phyloP scores from a whole-genome alignment of 2,888 invertebrate species.

The Tenthredo scrophulariae region DNA sequence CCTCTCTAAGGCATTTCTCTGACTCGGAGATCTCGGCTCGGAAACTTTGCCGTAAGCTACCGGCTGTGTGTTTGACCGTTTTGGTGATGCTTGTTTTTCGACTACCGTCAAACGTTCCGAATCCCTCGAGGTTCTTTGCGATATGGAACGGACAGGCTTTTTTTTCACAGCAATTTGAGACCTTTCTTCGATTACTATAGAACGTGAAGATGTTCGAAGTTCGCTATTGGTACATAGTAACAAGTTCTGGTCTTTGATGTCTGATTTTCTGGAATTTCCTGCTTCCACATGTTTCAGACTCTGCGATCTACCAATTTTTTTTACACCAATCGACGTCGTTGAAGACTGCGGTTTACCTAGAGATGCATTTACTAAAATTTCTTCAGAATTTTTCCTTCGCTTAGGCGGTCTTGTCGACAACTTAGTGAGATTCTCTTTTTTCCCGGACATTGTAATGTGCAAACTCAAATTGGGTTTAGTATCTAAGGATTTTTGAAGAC shows the following conservation, averaged over 20 bases:
- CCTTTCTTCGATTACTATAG: slow-evolving; percentile 9
- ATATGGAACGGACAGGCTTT: slow-evolving; percentile 1
- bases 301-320: slow-evolving; percentile 7
- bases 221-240: not conserved
- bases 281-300: slow-evolving; percentile 21
- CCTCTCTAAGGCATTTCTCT: slow-evolving; percentile 14
- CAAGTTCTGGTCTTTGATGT: slow-evolving; percentile 32
- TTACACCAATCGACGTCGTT: not conserved
- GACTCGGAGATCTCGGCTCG: slow-evolving; percentile 77
- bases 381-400: slow-evolving; percentile 41
- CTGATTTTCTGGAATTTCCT: slow-evolving; percentile 19
- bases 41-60: slow-evolving; percentile 72
- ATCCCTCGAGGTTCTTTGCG: slow-evolving; percentile 9
- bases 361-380: slow-evolving; percentile 35
- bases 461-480: not conserved
- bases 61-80: slow-evolving; percentile 86
- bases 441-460: slow-evolving; percentile 37
- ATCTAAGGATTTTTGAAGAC: slow-evolving; percentile 16
- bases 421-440: slow-evolving; percentile 33
- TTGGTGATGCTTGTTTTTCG: slow-evolving; percentile 41
- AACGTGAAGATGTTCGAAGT: slow-evolving; percentile 1
- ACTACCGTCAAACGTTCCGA: not conserved
- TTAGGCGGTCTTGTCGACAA: slow-evolving; percentile 14
- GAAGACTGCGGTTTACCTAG: slow-evolving; percentile 18
- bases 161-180: not conserved